Conservation (phyloP, 35 echinoderm and acorn worm species). For the Patiria miniata region DNA sequence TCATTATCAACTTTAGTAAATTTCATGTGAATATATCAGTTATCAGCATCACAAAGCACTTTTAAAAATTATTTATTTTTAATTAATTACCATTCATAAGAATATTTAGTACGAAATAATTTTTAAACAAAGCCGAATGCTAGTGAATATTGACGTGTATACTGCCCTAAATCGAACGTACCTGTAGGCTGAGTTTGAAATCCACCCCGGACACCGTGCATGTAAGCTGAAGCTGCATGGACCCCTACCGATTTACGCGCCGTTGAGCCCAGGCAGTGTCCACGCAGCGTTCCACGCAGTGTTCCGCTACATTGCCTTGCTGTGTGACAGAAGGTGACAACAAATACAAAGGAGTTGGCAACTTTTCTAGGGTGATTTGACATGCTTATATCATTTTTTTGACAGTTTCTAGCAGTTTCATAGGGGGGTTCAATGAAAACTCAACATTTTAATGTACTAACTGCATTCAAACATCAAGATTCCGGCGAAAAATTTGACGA, state of each 20-base stretch:
- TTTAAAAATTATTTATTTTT: neutral
- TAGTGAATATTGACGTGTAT: neutral
- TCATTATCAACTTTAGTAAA: neutral
- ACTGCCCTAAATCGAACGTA: neutral
- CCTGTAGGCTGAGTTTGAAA: neutral
- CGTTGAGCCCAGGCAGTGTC: neutral
- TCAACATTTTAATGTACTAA: neutral
- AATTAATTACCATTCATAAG: neutral
- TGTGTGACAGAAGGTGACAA: neutral
- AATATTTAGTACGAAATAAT: neutral
- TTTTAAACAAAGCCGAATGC: neutral
- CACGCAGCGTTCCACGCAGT: neutral
- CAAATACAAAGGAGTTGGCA: neutral
- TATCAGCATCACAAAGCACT: constrained; percentile 15
- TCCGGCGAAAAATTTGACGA: neutral
- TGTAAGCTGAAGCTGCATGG: neutral
- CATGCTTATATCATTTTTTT: neutral
- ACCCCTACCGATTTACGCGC: neutral
- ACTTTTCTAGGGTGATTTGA: neutral
- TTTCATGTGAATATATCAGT: constrained; percentile 17
- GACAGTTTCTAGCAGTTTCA: neutral
- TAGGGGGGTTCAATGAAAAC: neutral
- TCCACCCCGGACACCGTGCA: neutral
- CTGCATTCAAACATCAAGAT: neutral
- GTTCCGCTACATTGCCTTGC: neutral